Base-by-base conservation (phyloP, 37 sponge, comb jelly and placozoan species). In the Aplysina aerophoba region DNA sequence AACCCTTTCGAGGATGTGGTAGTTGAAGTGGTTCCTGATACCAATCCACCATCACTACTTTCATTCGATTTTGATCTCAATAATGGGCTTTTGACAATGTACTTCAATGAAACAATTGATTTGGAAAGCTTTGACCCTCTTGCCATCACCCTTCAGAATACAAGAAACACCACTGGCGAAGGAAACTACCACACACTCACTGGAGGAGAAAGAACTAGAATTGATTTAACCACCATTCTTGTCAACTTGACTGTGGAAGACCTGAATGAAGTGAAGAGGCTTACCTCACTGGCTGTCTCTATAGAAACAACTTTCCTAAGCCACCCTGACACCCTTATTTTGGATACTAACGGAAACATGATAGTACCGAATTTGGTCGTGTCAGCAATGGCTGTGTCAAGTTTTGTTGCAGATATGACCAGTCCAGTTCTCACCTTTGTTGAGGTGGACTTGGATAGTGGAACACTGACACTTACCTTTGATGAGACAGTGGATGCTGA, bases 41-140 rank as follows among this genome's bases (percentile, higher is more conserved):
- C 65, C 6, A 88, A 69, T 41, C 38, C 64, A 22, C 95, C 92
- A 38, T 38, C 12, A 4, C 61, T 95, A 11, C 59, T 60, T 22
- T 28, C 68, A 19, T 95, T 92, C 62, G 57, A 62, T 4, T 88
- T 95, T 83, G 90, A 95, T 90, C 82, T 89, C 20, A 92, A 95
- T 58, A 15, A 35, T 53, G 95, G 95, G 25, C 28, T 81, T 0
- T 28, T 95, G 33, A 74, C 50, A 17, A 84, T 95, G 8, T 84
- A 85, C 3, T 95, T 95, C 83, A 77, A 82, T 53, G 95, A 95
- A 83, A 90, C 91, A 67, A 89, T 95, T 31, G 84, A 90, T 71
- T 80, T 95, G 13, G 30, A 85, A 37, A 69, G 90, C n/a, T 90
- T 95, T 73, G 55, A 79, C 19, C 86, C 95, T 20, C 39, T 71